Evolutionary conservation across 2,797 vertebrate species (phyloP).

Genomic region (Dicrostonyx torquatus): DNA sequence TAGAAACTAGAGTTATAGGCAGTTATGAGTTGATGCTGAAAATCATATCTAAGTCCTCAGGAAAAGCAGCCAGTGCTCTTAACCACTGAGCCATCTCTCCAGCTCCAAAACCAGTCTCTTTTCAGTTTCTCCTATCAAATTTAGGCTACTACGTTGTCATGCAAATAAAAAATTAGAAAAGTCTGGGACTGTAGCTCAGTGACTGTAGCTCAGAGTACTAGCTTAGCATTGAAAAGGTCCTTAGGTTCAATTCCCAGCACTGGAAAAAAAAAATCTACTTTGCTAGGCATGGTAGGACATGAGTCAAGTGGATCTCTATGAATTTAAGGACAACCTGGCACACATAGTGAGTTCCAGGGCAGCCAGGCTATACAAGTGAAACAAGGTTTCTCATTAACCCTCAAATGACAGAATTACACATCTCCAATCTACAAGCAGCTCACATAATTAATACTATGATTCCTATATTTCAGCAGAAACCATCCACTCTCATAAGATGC

Average conservation of each 20-base stretch:
- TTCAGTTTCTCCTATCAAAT: slow-evolving; percentile 4
- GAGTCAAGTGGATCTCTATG: not conserved
- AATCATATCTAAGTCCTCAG: not conserved
- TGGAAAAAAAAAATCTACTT: not conserved
- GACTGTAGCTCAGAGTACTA: not conserved
- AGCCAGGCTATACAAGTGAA: not conserved
- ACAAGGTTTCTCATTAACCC: not conserved
- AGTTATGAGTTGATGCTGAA: not conserved
- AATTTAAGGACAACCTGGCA: not conserved
- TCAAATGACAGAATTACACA: not conserved
- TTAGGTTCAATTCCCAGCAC: not conserved
- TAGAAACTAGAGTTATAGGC: not conserved
- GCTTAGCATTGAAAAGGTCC: not conserved
- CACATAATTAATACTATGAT: not conserved
- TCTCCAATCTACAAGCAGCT: slow-evolving; percentile 6
- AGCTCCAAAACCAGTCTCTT: not conserved
- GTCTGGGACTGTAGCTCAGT: not conserved
- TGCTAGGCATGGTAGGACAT: not conserved
- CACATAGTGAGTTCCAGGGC: not conserved
- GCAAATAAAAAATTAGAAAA: not conserved
- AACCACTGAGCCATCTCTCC: not conserved
- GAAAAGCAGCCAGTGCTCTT: not conserved
- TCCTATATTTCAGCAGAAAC: not conserved
- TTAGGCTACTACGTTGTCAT: slow-evolving; percentile 22
- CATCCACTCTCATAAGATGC: not conserved